Base-by-base conservation (phyloP, 2,113 vertebrate genomes). In the Toxotes jaculatrix region DNA sequence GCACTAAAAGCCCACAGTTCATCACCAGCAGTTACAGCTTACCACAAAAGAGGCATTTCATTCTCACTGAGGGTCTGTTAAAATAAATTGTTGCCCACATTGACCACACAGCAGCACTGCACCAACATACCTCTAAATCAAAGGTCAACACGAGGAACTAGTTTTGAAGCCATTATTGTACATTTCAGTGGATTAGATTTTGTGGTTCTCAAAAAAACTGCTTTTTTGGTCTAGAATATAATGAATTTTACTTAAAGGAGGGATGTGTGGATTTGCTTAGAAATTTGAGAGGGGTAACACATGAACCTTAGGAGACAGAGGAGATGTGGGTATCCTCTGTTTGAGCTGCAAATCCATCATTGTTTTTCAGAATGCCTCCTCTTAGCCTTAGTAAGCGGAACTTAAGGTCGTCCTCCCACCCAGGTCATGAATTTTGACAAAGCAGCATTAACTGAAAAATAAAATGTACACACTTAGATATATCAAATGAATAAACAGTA, bases 1-100 rank as follows among this genome's bases (percentile, higher is more conserved):
- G 77, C 80, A 89, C 83, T 90, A 91, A 91, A 91, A 91, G 88
- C 89, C 85, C 31, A 42, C 77, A 66, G 85, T 84, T 83, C 84
- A 79, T 88, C 79, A 75, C 74, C 71, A 40, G 72, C 87, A 83
- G 88, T 77, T 82, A 79, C 67, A 77, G 69, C 85, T 90, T 77
- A 87, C 71, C 86, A 82, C 76, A 74, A 60, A 84, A 42, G 76
- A 88, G 77, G 72, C 79, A 79, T 85, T 88, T 87, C 70, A 23
- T 62, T 57, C 73, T 87, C 85, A 69, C 78, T 13, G 61, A 69
- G 83, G 87, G 70, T 77, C 75, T 70, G 70, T 79, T 88, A 40
- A 85, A 89, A 85, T 86, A 31, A 89, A 84, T 60, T 78, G 87
- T 79, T 74, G 55, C 67, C 79, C 79, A 59, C 45, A 61, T 27